phyloP scores from a whole-genome alignment of 2,113 vertebrate genomes.

The Oceanodroma tethys region DNA sequence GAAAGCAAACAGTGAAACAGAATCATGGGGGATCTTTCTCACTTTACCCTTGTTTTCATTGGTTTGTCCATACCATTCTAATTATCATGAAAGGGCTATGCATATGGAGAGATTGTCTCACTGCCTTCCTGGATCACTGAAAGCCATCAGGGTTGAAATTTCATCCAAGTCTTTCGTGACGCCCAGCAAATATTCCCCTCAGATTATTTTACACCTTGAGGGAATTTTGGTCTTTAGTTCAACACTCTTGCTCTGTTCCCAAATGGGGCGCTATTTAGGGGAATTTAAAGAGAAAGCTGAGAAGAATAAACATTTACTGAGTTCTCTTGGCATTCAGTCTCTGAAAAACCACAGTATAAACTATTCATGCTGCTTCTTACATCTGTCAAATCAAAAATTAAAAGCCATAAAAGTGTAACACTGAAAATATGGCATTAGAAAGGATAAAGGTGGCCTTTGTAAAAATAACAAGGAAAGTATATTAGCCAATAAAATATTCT shows the following conservation, averaged over 20 bases:
- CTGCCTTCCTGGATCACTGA: conserved; percentile 81
- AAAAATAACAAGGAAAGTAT: conserved; percentile 84
- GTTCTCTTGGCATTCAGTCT: conserved; percentile 84
- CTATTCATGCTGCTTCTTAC: conserved; percentile 83
- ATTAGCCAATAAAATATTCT: conserved; percentile 86
- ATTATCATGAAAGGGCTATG: conserved; percentile 82
- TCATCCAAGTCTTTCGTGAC: conserved; percentile 82
- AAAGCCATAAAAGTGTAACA: conserved; percentile 84
- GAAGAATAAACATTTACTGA: conserved; percentile 87
- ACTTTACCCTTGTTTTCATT: conserved; percentile 80
- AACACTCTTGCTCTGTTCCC: conserved; percentile 83
- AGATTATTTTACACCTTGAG: conserved; percentile 84
- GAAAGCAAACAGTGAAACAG: conserved; percentile 85
- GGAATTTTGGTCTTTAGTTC: conserved; percentile 85
- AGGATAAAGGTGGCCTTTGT: conserved; percentile 85
- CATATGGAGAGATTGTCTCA: conserved; percentile 80
- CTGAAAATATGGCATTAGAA: conserved; percentile 85
- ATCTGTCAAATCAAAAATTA: conserved; percentile 82
- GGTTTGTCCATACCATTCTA: conserved; percentile 81
- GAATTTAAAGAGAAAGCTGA: conserved; percentile 83
- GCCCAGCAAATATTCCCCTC: conserved; percentile 81
- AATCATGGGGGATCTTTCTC: conserved; percentile 80
- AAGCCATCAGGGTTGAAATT: conserved; percentile 83
- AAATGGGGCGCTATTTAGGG: conserved; percentile 81
- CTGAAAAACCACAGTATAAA: conserved; percentile 84